A percentile compares a stretch with the other conserved stretches of the same genome.
Conservation (phyloP, 2,113 vertebrate species). For the Ceyx melanurus region DNA sequence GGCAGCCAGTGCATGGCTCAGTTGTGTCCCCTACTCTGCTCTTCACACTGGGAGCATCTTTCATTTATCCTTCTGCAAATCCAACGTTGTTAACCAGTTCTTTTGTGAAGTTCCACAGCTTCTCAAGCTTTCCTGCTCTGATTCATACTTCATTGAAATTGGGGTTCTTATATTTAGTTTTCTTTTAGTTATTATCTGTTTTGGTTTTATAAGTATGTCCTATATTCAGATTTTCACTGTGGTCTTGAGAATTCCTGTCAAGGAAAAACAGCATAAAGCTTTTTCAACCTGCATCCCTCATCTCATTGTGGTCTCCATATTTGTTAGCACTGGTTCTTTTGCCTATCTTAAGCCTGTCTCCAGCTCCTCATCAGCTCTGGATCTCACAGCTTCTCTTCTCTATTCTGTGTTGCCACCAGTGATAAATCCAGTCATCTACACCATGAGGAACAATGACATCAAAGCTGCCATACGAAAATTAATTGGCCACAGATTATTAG, state of each 20-base stretch:
- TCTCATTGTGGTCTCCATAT: background rate
- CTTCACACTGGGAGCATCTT: background rate
- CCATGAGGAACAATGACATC: background rate
- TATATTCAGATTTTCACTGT: background rate
- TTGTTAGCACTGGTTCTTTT: background rate
- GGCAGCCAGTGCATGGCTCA: conserved; percentile 8
- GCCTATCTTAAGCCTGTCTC: background rate
- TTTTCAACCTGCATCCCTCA: background rate
- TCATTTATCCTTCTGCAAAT: conserved; percentile 29
- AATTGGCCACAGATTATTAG: background rate
- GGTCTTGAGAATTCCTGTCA: background rate
- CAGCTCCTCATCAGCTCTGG: background rate
- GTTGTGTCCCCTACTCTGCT: background rate
- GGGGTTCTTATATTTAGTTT: conserved; percentile 17
- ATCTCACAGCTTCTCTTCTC: background rate
- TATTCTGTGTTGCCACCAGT: background rate
- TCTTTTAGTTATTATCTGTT: background rate
- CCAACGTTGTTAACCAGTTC: conserved; percentile 23
- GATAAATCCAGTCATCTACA: background rate
- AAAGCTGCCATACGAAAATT: background rate
- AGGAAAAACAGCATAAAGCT: background rate
- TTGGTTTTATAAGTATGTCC: conserved; percentile 28
- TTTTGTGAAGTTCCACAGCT: conserved; percentile 44
- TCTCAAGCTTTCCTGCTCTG: conserved; percentile 37
- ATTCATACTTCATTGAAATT: background rate